Evolutionary conservation across 2,888 invertebrate species (phyloP), one percentile per base, ranked within the genome.

Genomic region (Tenodera sinensis): DNA sequence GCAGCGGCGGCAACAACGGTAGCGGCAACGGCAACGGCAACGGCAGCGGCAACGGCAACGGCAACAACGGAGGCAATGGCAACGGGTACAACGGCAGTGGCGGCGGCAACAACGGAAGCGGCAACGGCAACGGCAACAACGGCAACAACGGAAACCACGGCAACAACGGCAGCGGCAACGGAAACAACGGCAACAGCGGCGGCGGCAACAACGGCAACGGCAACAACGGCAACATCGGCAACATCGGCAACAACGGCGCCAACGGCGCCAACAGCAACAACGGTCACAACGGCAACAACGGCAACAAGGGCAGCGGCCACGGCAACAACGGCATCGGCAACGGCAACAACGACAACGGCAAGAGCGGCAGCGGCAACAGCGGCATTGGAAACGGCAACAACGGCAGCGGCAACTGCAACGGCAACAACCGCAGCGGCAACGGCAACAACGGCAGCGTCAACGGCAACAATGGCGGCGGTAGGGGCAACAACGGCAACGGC

Each of bases 141-240:
- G n/a, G n/a, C n/a, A n/a, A n/a, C n/a, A n/a, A n/a, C n/a, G n/a
- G n/a, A n/a, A n/a, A n/a, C n/a, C n/a, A n/a, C n/a, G n/a, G n/a
- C n/a, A n/a, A n/a, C n/a, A n/a, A n/a, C n/a, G 88, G 83, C 28
- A 89, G 88, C n/a, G 88, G 87, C 28, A 88, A 88, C 28, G 88
- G 83, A 8, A 88, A 83, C 28, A 89, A n/a, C n/a, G 82, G 88
- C 28, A 89, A 83, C 28, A 89, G 83, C 28, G 82, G 87, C 20
- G 88, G 82, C 30, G 88, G 83, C 82, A 89, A 82, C 82, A 89
- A 34, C 28, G 81, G 89, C 30, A 89, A 34, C 54, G 88, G 89
- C n/a, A 89, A 83, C n/a, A 89, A 30, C n/a, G 88, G 83, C 4
- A 88, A 30, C 27, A 89, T 30, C 28, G 88, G 87, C 28, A 81